Base-by-base conservation (phyloP, 2,888 invertebrate species). In the Idaea dimidiata region DNA sequence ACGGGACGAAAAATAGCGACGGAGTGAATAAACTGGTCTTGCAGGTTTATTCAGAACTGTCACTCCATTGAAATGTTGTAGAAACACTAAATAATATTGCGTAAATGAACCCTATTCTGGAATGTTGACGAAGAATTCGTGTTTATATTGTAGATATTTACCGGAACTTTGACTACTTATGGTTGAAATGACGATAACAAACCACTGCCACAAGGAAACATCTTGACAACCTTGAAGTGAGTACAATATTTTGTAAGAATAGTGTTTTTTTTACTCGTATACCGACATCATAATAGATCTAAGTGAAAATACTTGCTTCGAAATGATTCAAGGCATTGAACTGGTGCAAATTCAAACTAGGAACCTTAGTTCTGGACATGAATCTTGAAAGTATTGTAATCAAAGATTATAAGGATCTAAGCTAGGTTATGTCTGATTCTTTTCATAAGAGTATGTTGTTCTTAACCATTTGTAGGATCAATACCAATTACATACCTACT, bases 191-290 rank as follows among this genome's bases (percentile, higher is more conserved):
- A 88, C 78, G 89, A 83, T 82, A 79, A 79, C 77, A 76, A 76
- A 78, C 77, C 76, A 79, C 78, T 80, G 87, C 72, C 80, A 84
- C 81, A 82, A 87, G 80, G 84, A 83, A 89, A 87, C 84, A 88
- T 89, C 91, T 90, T 91, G 90, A 91, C 91, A 90, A 88, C 90
- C 90, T 89, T 89, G 89, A 89, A 91, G 91, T 91, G 76, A 90
- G 91, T 89, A 86, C 73, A 71, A 14, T 43, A n/a, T 33, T 43
- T 43, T 43, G 43, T 43, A 43, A 43, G 43, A 43, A 43, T 32
- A 0, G 32, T 32, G 10, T 10, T 43, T 8, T 43, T 43, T 43
- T 43, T 43, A 43, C 8, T 14, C 43, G 10, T 14, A 43, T 43
- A 43, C 43, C 43, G 43, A 43, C 43, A 43, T 43, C 43, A 3